Base-by-base conservation (phyloP, 1,140 invertebrate genomes). In the Drosophila gunungcola region DNA sequence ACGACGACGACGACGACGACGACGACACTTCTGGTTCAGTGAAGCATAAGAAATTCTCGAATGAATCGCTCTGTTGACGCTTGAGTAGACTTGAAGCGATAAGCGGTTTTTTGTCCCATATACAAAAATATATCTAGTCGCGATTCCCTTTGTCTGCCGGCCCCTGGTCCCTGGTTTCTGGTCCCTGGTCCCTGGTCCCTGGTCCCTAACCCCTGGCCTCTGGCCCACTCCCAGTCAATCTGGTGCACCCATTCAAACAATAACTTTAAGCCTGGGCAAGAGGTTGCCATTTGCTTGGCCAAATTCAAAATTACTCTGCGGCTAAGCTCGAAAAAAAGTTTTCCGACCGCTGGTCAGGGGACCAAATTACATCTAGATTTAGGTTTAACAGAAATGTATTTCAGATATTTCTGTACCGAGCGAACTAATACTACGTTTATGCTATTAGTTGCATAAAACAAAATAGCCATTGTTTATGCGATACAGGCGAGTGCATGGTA, bases 41-140 rank as follows among this genome's bases (percentile, higher is more conserved):
- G 84, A 89, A 89, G 84, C 84, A 90, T 89, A 84, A 90, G 85
- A 89, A 89, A 89, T 89, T 89, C 80, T 89, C 84, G 84, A 89
- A 89, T 89, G 85, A 89, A 90, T 89, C 84, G 84, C 80, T 89
- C 65, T 72, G 80, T 89, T 89, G 84, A 89, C 84, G 84, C 84
- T 84, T 89, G 84, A 89, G 80, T 89, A 89, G 84, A 89, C 85
- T 89, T 89, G 80, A 89, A 89, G 84, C 84, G 85, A 89, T 89
- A 89, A 89, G 84, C 84, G 85, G 68, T 89, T 89, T 80, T 80
- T 89, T 89, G 79, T 67, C 39, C 84, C 75, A 86, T 65, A 83
- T 88, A 86, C 82, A 83, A 83, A 86, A 79, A 86, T 80, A 83
- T 80, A 75, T 73, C 78, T 82, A 81, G 78, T 88, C 73, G 77